A percentile compares a stretch with the other conserved stretches of the same genome.
These are phyloP conservation scores for Rhingia campestris DNA, from an alignment of 2,888 invertebrate species.

Conservation along the genomic window DNA sequence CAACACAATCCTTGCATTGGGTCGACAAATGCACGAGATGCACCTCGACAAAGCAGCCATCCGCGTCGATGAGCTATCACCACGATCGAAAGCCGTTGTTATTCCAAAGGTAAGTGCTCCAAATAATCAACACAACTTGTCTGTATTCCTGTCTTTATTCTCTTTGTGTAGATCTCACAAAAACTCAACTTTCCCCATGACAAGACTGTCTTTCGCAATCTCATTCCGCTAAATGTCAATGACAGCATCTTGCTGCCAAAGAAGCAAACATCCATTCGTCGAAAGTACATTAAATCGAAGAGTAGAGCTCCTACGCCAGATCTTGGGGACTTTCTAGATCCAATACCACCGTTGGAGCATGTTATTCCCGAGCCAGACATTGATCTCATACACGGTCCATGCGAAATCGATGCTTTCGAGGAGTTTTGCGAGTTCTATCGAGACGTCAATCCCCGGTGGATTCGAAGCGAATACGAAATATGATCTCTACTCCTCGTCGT, in stretches of 20 bases:
- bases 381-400: constrained; percentile 49
- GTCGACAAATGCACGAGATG: constrained; percentile 74
- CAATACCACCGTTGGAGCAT: constrained; percentile 74
- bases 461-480: constrained; percentile 40
- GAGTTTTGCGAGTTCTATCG: constrained; percentile 64
- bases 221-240: constrained; percentile 79
- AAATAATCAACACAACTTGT: neutral
- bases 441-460: constrained; percentile 64
- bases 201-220: constrained; percentile 77
- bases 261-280: constrained; percentile 65
- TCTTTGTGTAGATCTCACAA: constrained; percentile 76
- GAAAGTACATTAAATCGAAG: constrained; percentile 57
- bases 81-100: constrained; percentile 76
- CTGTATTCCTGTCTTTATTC: neutral
- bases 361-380: constrained; percentile 76
- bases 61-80: constrained; percentile 72
- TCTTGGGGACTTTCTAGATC: constrained; percentile 77
- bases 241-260: constrained; percentile 76
- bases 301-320: constrained; percentile 76
- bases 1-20: constrained; percentile 76
- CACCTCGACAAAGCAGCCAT: constrained; percentile 45
- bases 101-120: constrained; percentile 77
- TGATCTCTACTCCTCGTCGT: constrained; percentile 22
- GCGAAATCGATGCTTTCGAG: constrained; percentile 49
- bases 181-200: constrained; percentile 78